These are phyloP conservation scores for Pemphigus obesinymphae DNA, from an alignment of 1,140 invertebrate genomes.

Conservation along the genomic window DNA sequence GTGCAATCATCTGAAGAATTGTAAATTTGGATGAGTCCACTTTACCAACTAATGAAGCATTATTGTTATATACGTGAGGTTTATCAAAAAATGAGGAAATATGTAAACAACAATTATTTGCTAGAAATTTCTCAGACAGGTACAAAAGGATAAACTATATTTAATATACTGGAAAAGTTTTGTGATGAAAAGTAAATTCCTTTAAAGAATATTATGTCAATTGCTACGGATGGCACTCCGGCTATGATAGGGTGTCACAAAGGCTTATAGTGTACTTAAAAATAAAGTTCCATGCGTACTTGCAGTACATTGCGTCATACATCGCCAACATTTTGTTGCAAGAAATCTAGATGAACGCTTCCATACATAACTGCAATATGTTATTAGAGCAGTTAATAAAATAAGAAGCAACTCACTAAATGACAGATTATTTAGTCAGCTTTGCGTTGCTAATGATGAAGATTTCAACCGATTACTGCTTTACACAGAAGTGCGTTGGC, in stretches of 20 bases:
- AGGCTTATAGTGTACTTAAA: constrained; percentile 21
- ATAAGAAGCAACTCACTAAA: constrained; percentile 45
- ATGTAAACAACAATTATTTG: too few species aligned
- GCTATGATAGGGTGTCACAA: constrained; percentile 15
- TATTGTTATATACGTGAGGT: too few species aligned
- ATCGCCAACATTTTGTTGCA: constrained; percentile 44
- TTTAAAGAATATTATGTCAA: constrained; percentile 43
- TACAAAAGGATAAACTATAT: constrained; percentile 31
- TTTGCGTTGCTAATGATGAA: too few species aligned
- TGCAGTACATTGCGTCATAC: constrained; percentile 38
- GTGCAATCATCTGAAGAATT: too few species aligned
- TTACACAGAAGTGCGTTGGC: constrained; percentile 28
- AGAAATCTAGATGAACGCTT: constrained; percentile 45
- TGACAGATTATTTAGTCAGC: constrained; percentile 36
- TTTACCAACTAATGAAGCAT: too few species aligned
- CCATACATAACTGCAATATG: constrained; percentile 46
- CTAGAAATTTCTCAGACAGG: too few species aligned
- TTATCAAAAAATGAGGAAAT: too few species aligned
- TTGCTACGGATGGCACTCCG: constrained; percentile 25
- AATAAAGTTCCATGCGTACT: neutral
- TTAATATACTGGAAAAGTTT: constrained; percentile 14
- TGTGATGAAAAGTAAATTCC: neutral
- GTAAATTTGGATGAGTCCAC: too few species aligned
- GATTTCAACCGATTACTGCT: constrained; percentile 41
- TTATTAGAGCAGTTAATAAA: constrained; percentile 48